Percentiles rank a stretch among this genome's conserved stretches.
These are phyloP conservation scores for Mormyrus hasselquistii DNA, from an alignment of 2,797 vertebrate genomes.

Conservation along the genomic window DNA sequence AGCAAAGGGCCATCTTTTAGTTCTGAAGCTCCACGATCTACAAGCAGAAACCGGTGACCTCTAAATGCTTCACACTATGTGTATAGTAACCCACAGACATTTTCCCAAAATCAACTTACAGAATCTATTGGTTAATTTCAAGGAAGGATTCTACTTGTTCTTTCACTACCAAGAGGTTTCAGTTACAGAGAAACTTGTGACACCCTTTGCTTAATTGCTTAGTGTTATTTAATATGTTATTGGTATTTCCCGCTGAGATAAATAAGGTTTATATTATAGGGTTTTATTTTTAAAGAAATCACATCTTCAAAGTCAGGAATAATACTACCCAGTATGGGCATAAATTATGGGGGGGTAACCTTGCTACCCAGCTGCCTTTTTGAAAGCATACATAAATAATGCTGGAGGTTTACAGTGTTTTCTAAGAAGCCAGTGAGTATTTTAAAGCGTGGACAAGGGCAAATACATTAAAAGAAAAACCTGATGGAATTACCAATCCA, in stretches of 20 bases:
- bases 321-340: not conserved
- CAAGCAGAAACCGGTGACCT: not conserved
- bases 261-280: not conserved
- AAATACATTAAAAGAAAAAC: not conserved
- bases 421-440: not conserved
- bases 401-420: not conserved
- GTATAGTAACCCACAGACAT: not conserved
- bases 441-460: not conserved
- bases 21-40: not conserved
- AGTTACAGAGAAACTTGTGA: not conserved
- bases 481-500: not conserved
- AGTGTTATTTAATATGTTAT: not conserved
- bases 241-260: not conserved
- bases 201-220: not conserved
- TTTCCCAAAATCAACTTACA: not conserved
- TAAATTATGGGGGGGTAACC: not conserved
- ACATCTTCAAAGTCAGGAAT: not conserved
- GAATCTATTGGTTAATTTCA: not conserved
- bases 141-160: not conserved
- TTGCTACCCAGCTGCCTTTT: not conserved
- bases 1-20: not conserved
- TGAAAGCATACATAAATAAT: constrained; percentile 5
- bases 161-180: not conserved
- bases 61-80: not conserved
- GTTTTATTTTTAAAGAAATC: not conserved